These are phyloP conservation scores for Sparus aurata DNA, from an alignment of 2,797 vertebrate species.

Conservation along the genomic window DNA sequence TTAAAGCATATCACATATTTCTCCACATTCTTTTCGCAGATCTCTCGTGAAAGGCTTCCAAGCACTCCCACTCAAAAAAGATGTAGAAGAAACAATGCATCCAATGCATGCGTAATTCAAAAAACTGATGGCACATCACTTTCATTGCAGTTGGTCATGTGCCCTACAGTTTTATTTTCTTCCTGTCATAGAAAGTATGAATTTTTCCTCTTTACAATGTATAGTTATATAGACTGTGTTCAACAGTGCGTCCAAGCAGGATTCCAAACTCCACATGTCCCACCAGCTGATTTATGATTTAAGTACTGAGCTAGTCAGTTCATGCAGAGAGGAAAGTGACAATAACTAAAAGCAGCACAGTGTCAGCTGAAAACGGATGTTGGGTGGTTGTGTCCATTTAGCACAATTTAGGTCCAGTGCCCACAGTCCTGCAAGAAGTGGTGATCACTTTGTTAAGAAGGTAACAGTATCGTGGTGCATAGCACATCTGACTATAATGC, in stretches of 20 bases:
- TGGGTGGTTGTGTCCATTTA: background rate
- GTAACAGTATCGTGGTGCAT: background rate
- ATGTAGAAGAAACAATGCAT: conserved; percentile 41
- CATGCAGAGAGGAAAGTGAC: background rate
- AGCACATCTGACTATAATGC: too few relatives aligned
- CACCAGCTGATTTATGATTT: conserved; percentile 15
- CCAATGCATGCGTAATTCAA: conserved; percentile 6
- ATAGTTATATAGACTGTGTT: conserved; percentile 13
- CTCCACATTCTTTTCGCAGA: conserved; percentile 40
- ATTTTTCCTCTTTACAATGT: conserved; percentile 17
- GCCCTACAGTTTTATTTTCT: conserved; percentile 20
- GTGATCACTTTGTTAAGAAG: background rate
- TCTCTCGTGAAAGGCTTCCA: conserved; percentile 33
- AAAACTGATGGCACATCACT: conserved; percentile 46
- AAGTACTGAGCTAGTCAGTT: background rate
- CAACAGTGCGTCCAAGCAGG: conserved; percentile 20
- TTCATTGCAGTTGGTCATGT: conserved; percentile 38
- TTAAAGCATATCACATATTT: conserved; percentile 50
- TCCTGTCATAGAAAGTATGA: conserved; percentile 16
- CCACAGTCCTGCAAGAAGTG: background rate
- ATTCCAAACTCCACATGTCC: background rate
- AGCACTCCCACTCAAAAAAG: conserved; percentile 35
- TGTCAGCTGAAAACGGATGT: background rate
- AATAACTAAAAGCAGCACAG: background rate
- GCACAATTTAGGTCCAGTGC: background rate